Base-by-base conservation (phyloP, 2,797 vertebrate genomes). In the Dermochelys coriacea region DNA sequence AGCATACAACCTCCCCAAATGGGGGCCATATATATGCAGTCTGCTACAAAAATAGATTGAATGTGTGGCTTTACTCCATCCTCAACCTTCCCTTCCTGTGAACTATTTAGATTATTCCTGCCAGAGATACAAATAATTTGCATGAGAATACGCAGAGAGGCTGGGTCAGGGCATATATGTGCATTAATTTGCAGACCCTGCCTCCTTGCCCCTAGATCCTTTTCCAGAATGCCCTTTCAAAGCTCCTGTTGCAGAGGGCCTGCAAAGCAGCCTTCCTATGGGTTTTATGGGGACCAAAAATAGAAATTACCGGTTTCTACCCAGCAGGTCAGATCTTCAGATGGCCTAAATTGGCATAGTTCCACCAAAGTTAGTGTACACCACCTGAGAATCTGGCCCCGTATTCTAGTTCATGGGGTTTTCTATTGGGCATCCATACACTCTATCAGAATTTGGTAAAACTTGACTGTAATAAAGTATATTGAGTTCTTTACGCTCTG, bases 291-390 rank as follows among this genome's bases (percentile, higher is more conserved):
- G 88, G 85, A 59, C 25, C 10, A 82, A 90, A 86, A 71, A 29
- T 64, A 85, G 84, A 86, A 96, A 29, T 47, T 87, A 81, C 45
- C 54, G 8, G 12, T 93, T 18, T 87, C 92, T 21, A 91, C 84
- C 89, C 84, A 41, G 93, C 82, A 41, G 16, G 12, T 3, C 10
- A 74, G 5, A 12, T 89, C 29, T 29, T 91, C 55, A 81, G 57
- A 31, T 88, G 50, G 29, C 71, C 77, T 49, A 1, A 93, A 92
- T 45, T 34, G 31, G 8, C 45, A 68, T 0, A 81, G 27, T 77
- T 21, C 41, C 47, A 88, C 6, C 23, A 57, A 92, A 54, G 14
- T 80, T 71, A 83, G 23, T 47, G 23, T 54, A 77, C 68, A 54
- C 31, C 6, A 82, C 23, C 47, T 71, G 80, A 34, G 77, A 31